phyloP scores from a whole-genome alignment of 2,888 invertebrate species.

The Mimumesa dahlbomi region DNA sequence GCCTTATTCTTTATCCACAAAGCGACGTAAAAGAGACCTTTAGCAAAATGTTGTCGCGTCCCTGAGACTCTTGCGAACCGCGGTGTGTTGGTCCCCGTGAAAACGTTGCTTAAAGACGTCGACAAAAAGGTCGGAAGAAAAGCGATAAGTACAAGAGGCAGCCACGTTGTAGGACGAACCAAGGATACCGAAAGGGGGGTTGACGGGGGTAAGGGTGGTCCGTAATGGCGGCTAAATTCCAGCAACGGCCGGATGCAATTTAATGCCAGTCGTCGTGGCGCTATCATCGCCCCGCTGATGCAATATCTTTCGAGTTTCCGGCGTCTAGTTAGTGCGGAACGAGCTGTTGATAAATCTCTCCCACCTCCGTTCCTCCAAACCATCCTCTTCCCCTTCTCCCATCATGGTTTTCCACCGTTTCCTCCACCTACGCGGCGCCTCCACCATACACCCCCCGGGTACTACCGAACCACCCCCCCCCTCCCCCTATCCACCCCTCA shows the following conservation, averaged over 20 bases:
- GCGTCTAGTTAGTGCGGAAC: slow-evolving; percentile 78
- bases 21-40: not conserved
- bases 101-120: not conserved
- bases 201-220: slow-evolving; percentile 15
- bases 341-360: slow-evolving; percentile 79
- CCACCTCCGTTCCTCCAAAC: slow-evolving; percentile 40
- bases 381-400: slow-evolving; percentile 18
- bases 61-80: too few relatives aligned
- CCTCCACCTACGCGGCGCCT: slow-evolving; percentile 40
- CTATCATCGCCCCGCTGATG: slow-evolving; percentile 78
- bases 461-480: slow-evolving; percentile 26
- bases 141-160: not conserved
- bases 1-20: too few relatives aligned
- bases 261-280: slow-evolving; percentile 77
- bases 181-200: too few relatives aligned
- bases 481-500: slow-evolving; percentile 24
- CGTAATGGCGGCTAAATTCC: slow-evolving; percentile 76
- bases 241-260: slow-evolving; percentile 77
- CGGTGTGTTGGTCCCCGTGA: too few relatives aligned
- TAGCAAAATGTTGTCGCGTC: not conserved
- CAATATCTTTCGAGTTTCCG: slow-evolving; percentile 78
- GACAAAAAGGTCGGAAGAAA: too few relatives aligned
- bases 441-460: slow-evolving; percentile 40
- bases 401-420: slow-evolving; percentile 43
- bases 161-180: too few relatives aligned